phyloP scores from a whole-genome alignment of 1,140 invertebrate genomes.

The Nasonia giraulti region DNA sequence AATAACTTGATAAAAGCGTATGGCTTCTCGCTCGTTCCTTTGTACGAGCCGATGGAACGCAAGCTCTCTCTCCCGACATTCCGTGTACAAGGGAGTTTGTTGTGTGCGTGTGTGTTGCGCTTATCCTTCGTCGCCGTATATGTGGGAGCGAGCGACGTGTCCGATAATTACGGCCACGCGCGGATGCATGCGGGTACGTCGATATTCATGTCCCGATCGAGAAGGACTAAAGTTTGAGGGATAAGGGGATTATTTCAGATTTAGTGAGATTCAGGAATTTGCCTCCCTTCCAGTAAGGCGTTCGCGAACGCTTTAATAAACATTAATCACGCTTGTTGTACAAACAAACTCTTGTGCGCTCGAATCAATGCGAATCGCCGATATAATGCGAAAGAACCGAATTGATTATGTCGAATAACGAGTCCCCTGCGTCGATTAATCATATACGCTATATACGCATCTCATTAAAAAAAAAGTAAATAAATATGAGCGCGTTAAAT shows the following conservation, averaged over 20 bases:
- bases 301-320: neutral
- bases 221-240: neutral
- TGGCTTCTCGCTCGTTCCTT: neutral
- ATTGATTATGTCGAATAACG: slow-evolving; percentile 26
- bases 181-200: slow-evolving; percentile 15
- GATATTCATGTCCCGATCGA: slow-evolving; percentile 1
- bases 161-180: neutral
- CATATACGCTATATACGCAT: neutral
- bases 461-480: slow-evolving; percentile 5
- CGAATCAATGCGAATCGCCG: slow-evolving; percentile 10
- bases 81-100: too few species aligned
- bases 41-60: neutral
- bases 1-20: slow-evolving; percentile 57
- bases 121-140: neutral
- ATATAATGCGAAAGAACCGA: neutral
- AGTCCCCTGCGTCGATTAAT: slow-evolving; percentile 31
- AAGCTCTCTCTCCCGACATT: neutral
- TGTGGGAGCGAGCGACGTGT: neutral
- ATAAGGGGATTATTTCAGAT: neutral
- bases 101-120: neutral
- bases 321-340: neutral
- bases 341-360: neutral
- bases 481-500: slow-evolving; percentile 25
- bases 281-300: too few species aligned
- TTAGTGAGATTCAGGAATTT: neutral